Conservation (phyloP, 2,888 invertebrate species). For the Meloe dianella region DNA sequence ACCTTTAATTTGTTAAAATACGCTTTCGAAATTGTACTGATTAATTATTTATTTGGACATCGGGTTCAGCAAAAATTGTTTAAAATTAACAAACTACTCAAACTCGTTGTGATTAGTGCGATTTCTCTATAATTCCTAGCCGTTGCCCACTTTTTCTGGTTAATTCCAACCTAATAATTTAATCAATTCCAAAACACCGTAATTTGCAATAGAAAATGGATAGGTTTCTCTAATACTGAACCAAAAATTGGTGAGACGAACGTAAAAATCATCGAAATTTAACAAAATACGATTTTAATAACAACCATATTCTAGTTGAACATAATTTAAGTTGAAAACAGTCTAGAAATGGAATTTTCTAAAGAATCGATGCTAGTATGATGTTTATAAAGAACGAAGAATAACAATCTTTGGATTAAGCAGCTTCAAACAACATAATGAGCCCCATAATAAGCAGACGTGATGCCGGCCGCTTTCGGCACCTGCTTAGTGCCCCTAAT, state of each 20-base stretch:
- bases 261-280: no score
- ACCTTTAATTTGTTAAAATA: no score
- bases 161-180: neutral
- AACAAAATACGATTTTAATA: no score
- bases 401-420: constrained; percentile 40
- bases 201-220: constrained; percentile 13
- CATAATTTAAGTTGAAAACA: neutral
- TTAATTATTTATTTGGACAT: no score
- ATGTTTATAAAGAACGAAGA: neutral
- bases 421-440: constrained; percentile 59
- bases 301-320: neutral
- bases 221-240: neutral
- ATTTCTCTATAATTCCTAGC: neutral
- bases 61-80: no score
- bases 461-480: constrained; percentile 57
- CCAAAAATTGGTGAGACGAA: no score
- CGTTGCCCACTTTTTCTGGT: neutral
- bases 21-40: no score
- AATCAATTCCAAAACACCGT: neutral
- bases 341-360: neutral
- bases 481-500: constrained; percentile 59
- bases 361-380: neutral
- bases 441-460: constrained; percentile 55
- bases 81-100: no score
- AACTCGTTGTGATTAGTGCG: neutral